Conservation (phyloP, 2,888 invertebrate genomes). For the Perizoma flavofasciatum region DNA sequence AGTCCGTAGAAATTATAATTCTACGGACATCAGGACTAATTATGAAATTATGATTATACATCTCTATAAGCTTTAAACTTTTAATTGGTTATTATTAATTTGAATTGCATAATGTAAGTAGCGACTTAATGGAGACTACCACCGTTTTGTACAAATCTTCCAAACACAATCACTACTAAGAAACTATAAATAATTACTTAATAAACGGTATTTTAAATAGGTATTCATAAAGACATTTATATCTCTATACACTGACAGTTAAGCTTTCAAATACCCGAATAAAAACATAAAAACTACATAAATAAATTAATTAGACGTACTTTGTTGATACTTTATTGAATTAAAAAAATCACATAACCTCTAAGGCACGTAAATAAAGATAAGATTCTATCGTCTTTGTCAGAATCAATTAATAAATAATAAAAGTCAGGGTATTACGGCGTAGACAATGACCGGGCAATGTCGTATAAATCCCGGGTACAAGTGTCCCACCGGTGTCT, state of each 20-base stretch:
- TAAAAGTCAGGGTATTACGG: slow-evolving; percentile 59
- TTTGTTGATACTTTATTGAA: slow-evolving; percentile 33
- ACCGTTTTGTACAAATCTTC: slow-evolving; percentile 11
- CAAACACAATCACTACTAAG: slow-evolving; percentile 8
- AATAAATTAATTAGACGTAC: slow-evolving; percentile 39
- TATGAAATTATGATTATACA: too few relatives aligned
- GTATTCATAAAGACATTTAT: slow-evolving; percentile 21
- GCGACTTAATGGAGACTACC: slow-evolving; percentile 7
- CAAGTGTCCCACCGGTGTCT: slow-evolving; percentile 57
- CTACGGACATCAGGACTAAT: too few relatives aligned
- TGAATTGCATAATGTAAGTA: slow-evolving; percentile 2
- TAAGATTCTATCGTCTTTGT: slow-evolving; percentile 50
- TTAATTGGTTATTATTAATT: slow-evolving; percentile 9
- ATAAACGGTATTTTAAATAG: slow-evolving; percentile 18
- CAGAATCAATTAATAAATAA: slow-evolving; percentile 70
- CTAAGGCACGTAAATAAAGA: slow-evolving; percentile 37
- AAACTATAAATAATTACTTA: slow-evolving; percentile 23
- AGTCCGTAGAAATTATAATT: too few relatives aligned
- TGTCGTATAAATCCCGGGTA: slow-evolving; percentile 60
- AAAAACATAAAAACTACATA: slow-evolving; percentile 33
- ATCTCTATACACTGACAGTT: slow-evolving; percentile 32
- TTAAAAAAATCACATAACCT: slow-evolving; percentile 31
- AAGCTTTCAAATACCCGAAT: slow-evolving; percentile 31
- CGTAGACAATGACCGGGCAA: slow-evolving; percentile 52
- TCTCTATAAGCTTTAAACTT: too few relatives aligned